These are phyloP conservation scores for Fukomys damarensis DNA, from an alignment of 2,113 vertebrate genomes.

Conservation along the genomic window DNA sequence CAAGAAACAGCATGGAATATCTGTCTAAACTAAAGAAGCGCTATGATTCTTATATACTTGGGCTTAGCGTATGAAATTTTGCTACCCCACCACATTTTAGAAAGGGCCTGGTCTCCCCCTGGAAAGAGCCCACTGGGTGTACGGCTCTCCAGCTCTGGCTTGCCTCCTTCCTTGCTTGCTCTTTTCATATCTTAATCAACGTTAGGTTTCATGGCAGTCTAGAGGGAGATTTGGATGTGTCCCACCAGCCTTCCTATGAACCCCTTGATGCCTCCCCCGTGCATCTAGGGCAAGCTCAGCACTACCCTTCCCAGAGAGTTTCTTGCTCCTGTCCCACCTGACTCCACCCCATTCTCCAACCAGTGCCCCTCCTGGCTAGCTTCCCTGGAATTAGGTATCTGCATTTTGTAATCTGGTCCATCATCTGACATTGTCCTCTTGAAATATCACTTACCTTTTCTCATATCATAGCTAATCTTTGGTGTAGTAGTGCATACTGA, in stretches of 20 bases:
- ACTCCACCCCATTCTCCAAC: not conserved
- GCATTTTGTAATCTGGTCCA: not conserved
- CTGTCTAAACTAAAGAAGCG: not conserved
- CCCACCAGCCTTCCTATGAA: not conserved
- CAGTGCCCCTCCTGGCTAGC: not conserved
- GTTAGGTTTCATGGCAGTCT: not conserved
- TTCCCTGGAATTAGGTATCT: not conserved
- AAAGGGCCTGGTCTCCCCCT: not conserved
- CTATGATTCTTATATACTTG: not conserved
- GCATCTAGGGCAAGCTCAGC: not conserved
- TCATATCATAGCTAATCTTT: not conserved
- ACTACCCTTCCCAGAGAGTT: not conserved
- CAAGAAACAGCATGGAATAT: not conserved
- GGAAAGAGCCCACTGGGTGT: not conserved
- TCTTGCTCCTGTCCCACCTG: not conserved
- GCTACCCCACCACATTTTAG: not conserved
- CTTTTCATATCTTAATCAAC: not conserved
- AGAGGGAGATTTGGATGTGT: not conserved
- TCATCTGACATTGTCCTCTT: not conserved
- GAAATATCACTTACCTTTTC: not conserved
- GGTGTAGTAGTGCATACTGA: not conserved
- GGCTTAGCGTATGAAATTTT: not conserved
- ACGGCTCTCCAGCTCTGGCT: not conserved
- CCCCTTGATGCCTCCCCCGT: too few species aligned
- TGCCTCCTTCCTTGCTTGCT: not conserved